Conservation (phyloP, 2,797 vertebrate genomes). For the Gastrophryne carolinensis region DNA sequence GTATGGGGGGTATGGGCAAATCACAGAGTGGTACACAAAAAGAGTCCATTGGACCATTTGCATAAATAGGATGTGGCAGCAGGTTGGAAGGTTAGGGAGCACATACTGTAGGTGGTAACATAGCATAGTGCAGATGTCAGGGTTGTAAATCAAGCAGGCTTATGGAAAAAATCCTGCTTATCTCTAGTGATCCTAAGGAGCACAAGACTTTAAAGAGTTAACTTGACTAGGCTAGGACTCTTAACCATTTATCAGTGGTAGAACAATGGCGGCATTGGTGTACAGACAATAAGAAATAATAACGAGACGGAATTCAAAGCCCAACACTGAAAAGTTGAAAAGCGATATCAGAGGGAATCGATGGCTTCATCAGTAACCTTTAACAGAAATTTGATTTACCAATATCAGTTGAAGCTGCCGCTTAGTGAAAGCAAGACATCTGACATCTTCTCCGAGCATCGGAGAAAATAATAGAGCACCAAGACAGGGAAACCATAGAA, state of each 20-base stretch:
- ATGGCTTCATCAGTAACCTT: constrained; percentile 35
- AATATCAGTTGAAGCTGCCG: constrained; percentile 28
- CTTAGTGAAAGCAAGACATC: constrained; percentile 14
- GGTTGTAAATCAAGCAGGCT: too few species aligned
- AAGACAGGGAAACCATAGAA: too few species aligned
- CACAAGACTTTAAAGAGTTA: neutral
- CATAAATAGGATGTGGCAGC: too few species aligned
- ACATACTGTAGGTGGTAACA: too few species aligned
- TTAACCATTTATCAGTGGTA: constrained; percentile 12
- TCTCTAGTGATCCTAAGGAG: too few species aligned
- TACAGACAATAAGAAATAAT: constrained; percentile 40
- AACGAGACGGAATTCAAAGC: constrained; percentile 29
- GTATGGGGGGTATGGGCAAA: too few species aligned
- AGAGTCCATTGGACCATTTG: too few species aligned
- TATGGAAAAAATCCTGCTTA: too few species aligned
- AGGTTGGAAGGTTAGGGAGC: too few species aligned
- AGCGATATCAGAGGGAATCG: constrained; percentile 35
- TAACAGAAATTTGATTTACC: constrained; percentile 35
- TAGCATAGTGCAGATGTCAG: too few species aligned
- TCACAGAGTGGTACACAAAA: too few species aligned
- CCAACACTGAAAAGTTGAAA: constrained; percentile 41
- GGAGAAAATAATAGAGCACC: too few species aligned
- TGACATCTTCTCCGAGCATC: constrained; percentile 10
- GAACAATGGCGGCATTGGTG: neutral
- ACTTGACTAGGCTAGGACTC: neutral